Evolutionary conservation across 2,113 vertebrate species (phyloP).

Genomic region (Lepisosteus osseus): DNA sequence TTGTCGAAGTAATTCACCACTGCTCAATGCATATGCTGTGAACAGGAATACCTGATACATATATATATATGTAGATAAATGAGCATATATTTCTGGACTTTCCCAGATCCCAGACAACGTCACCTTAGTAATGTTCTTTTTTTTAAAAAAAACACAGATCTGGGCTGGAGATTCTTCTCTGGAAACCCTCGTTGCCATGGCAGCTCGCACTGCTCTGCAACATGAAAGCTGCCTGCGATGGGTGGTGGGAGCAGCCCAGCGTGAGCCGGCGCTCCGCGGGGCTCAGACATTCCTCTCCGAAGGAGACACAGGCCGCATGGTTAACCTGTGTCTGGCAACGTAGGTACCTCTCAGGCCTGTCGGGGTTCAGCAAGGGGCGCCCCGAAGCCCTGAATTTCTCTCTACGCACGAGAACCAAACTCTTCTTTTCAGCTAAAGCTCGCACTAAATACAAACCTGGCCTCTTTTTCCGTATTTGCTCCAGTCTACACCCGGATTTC

Average conservation of each 20-base stretch:
- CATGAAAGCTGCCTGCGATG: constrained; percentile 40
- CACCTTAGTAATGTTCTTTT: constrained; percentile 19
- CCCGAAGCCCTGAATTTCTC: no score
- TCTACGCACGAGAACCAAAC: no score
- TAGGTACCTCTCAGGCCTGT: constrained; percentile 19
- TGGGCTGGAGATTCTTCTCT: constrained; percentile 27
- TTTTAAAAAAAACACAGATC: constrained; percentile 23
- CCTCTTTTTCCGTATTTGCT: no score
- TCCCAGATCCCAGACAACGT: constrained; percentile 11
- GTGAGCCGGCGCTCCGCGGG: constrained; percentile 9
- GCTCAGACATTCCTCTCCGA: constrained; percentile 28
- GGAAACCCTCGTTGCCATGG: constrained; percentile 38
- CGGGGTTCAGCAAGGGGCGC: background rate
- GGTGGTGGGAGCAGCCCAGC: constrained; percentile 28
- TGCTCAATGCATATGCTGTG: no score
- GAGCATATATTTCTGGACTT: background rate
- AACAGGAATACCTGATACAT: no score
- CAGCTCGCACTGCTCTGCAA: constrained; percentile 35
- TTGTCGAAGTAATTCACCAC: no score
- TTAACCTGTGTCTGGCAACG: constrained; percentile 30
- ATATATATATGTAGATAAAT: no score
- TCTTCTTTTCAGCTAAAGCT: no score
- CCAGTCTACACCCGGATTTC: no score
- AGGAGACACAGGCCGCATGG: constrained; percentile 26
- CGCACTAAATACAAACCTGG: no score